Evolutionary conservation across 2,888 invertebrate genomes (phyloP), one percentile per base, ranked within the genome.

Genomic region (Meteorus colon): DNA sequence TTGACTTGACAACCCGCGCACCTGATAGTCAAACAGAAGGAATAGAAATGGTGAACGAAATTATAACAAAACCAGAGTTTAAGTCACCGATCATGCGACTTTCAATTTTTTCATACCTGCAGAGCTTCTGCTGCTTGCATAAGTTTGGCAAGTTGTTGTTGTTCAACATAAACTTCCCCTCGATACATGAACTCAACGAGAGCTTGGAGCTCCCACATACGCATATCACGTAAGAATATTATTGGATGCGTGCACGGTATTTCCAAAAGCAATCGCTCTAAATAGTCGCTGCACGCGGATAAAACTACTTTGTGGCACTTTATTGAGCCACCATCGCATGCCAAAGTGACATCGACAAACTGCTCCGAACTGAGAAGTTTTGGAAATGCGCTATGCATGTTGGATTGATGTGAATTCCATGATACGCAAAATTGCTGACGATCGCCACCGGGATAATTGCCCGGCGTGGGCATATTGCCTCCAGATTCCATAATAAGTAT

Each of bases 191-290:
- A 89, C 60, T 89, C 89, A 10, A 89, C 89, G 69, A 89, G 79
- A 4, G 89, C 89, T 75, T 89, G 89, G 4, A 89, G 84, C 73
- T 89, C 89, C 89, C 89, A 89, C 89, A 89, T 89, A 76, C 87
- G 83, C 93, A 96, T 96, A 85, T 96, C 96, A 85, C 95, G 93
- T 91, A 96, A 94, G 82, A 96, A 93, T 77, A 96, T 88, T 51
- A 96, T 96, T 29, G 96, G 95, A 89, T 96, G 96, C 83, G 95
- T 94, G 90, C 96, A 96, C 0, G 96, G 96, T 90, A 96, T 95
- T 89, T 95, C 95, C 41, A 95, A 92, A n/a, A 96, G 90, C 65
- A 96, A 91, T 76, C 94, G 92, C 90, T 96, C 96, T 83, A 96
- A 94, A 89, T 96, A 96, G 0, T 95, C 95, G 62, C 95, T 96